Conservation (phyloP, 2,797 vertebrate species). For the Cirrhinus mrigala region DNA sequence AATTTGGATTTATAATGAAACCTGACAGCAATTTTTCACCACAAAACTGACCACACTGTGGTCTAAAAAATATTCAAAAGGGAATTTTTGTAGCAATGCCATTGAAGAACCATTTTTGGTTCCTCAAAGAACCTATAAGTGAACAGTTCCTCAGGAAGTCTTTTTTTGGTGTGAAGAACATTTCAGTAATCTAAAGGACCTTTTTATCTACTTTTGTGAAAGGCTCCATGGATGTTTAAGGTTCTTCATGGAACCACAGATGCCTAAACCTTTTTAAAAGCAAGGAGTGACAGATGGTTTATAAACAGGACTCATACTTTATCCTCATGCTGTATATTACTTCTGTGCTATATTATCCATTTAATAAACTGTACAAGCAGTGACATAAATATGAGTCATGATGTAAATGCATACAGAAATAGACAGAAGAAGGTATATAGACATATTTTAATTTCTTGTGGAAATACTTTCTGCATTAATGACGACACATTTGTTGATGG, state of each 20-base stretch:
- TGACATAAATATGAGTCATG: background rate
- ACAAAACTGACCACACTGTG: background rate
- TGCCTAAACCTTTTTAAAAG: background rate
- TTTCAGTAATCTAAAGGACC: background rate
- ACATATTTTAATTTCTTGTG: background rate
- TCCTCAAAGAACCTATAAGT: background rate
- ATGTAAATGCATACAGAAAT: background rate
- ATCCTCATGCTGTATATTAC: background rate
- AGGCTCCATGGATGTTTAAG: background rate
- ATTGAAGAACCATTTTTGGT: background rate
- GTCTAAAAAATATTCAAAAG: background rate
- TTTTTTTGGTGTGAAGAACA: background rate
- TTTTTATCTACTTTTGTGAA: background rate
- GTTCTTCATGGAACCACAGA: background rate
- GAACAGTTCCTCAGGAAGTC: background rate
- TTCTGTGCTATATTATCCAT: background rate
- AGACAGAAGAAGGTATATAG: background rate
- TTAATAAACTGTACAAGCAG: background rate
- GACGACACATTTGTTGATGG: background rate
- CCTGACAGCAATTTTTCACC: background rate
- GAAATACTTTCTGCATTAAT: background rate
- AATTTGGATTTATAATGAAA: background rate
- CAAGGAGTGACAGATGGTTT: background rate
- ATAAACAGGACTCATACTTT: background rate
- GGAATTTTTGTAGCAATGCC: background rate